These are phyloP conservation scores for Zygaena filipendulae DNA, from an alignment of 2,888 invertebrate genomes.

Conservation along the genomic window DNA sequence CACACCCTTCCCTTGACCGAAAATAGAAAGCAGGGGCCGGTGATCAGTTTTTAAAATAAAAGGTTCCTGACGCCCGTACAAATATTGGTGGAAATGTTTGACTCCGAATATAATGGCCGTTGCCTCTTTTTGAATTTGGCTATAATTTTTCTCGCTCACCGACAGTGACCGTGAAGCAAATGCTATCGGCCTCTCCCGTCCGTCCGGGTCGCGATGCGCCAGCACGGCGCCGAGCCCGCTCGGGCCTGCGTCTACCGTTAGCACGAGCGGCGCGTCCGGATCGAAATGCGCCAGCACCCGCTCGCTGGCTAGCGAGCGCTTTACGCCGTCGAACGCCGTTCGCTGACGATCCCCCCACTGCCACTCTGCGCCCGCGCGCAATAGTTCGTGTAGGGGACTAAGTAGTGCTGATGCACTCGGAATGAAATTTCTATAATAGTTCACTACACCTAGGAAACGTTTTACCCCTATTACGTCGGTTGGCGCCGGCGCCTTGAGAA, in stretches of 20 bases:
- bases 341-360: conserved; percentile 9
- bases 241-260: conserved; percentile 17
- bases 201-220: conserved; percentile 7
- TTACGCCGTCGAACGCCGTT: conserved; percentile 4
- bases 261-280: conserved; percentile 10
- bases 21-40: conserved; percentile 10
- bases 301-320: conserved; percentile 8
- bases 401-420: conserved; percentile 17
- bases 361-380: conserved; percentile 9
- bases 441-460: conserved; percentile 19
- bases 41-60: conserved; percentile 17
- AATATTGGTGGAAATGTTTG: conserved; percentile 16
- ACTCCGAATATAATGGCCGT: conserved; percentile 14
- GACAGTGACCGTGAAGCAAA: conserved; percentile 14
- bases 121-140: conserved; percentile 17
- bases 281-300: conserved; percentile 14
- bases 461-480: conserved; percentile 15
- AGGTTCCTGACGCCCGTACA: conserved; percentile 13
- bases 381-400: conserved; percentile 15
- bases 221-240: conserved; percentile 16
- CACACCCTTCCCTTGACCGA: conserved; percentile 10
- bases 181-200: conserved; percentile 12
- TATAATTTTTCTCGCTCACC: conserved; percentile 12
- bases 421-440: conserved; percentile 22
- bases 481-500: conserved; percentile 16